Base-by-base conservation (phyloP, 1,140 invertebrate genomes). In the Meloidogyne floridensis region DNA sequence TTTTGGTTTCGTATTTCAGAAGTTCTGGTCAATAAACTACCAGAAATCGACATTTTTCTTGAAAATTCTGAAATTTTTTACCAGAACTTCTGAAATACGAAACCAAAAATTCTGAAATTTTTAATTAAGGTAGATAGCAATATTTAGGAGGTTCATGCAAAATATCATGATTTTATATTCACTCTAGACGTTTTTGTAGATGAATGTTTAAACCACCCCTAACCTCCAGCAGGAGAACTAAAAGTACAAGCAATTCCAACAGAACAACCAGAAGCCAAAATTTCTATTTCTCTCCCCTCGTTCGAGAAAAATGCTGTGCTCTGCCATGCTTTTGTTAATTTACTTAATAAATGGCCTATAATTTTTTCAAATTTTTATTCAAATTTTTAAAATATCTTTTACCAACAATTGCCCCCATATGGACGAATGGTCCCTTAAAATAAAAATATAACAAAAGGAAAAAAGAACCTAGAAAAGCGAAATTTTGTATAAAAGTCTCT, bases 371-470 rank as follows among this genome's bases (percentile, higher is more conserved):
- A 15, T 54, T 47, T 43, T 51, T 20, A 74, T 6, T 74, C 5
- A 1, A 74, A 32, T 54, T 74, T 51, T 47, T 74, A 32, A 18
- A 73, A 3, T 43, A 73, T 15, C 20, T 73, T 65, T 65, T 65
- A 65, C 59, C 59, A 13, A 89, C 88, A 77, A 89, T 90, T 15
- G 88, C 88, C 47, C 87, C 88, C 76, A 89, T 89, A 72, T 89
- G 88, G 6, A 89, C 89, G 69, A 89, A 89, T 15, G 88, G 88
- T 54, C 88, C 88, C 84, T 75, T 8, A 83, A 47, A 51, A 56
- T 47, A 6, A 83, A 10, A n/a, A 51, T 10, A 6, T 65, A 5
- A 0, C 54, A n/a, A 32, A 53, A 3, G 54, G 13, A 56, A 56
- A 56, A 59, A 59, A 8, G 59, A 65, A 65, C 7, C n/a, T 5